Percentiles rank a stretch among this genome's conserved stretches.
These are phyloP conservation scores for Excalfactoria chinensis DNA, from an alignment of 2,113 vertebrate species.

Conservation along the genomic window DNA sequence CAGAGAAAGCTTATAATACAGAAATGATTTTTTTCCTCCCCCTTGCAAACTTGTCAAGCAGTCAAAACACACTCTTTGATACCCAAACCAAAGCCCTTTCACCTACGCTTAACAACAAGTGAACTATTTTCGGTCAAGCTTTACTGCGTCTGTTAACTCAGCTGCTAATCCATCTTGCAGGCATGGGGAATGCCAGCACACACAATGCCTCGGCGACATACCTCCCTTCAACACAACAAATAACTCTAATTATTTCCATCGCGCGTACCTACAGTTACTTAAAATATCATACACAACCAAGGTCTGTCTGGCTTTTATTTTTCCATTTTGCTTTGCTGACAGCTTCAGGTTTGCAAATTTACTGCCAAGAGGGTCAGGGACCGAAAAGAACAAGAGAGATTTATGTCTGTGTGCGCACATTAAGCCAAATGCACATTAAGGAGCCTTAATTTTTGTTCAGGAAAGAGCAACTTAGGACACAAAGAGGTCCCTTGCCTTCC, in stretches of 20 bases:
- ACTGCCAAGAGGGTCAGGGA: conserved; percentile 39
- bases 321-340: conserved; percentile 65
- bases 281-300: conserved; percentile 42
- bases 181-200: not conserved
- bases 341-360: conserved; percentile 61
- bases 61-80: conserved; percentile 60
- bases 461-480: conserved; percentile 55
- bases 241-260: conserved; percentile 69
- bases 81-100: conserved; percentile 54
- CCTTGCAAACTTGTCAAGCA: not conserved
- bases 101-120: conserved; percentile 37
- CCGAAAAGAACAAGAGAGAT: conserved; percentile 52
- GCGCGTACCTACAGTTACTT: conserved; percentile 37
- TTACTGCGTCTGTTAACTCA: conserved; percentile 61
- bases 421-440: conserved; percentile 55
- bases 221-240: conserved; percentile 64
- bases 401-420: conserved; percentile 45
- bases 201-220: conserved; percentile 54
- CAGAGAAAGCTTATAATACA: conserved; percentile 10
- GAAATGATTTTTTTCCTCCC: not conserved
- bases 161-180: conserved; percentile 66
- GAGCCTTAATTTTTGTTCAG: conserved; percentile 62
- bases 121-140: conserved; percentile 54
- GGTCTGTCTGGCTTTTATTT: conserved; percentile 64
- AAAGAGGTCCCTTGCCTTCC: conserved; percentile 22